A percentile compares a stretch with the other conserved stretches of the same genome.
These are phyloP conservation scores for Luscinia megarhynchos DNA, from an alignment of 2,797 vertebrate genomes.

Conservation along the genomic window DNA sequence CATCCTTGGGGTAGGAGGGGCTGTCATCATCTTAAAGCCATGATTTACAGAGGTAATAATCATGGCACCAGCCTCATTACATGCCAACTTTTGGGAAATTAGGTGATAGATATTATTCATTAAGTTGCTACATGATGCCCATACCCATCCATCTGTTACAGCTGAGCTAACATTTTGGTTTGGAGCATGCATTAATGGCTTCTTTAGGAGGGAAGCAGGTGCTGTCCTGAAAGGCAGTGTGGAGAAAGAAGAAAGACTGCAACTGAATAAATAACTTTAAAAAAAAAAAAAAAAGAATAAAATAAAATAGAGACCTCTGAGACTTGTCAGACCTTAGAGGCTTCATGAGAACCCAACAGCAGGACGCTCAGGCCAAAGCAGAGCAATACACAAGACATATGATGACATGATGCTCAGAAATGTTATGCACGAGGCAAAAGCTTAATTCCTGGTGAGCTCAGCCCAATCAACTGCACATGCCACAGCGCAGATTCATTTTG, in stretches of 20 bases:
- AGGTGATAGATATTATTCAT: slow-evolving; percentile 74
- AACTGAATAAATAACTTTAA: background rate
- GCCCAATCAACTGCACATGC: background rate
- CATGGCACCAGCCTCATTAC: slow-evolving; percentile 59
- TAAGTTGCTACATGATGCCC: slow-evolving; percentile 62
- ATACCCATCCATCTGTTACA: slow-evolving; percentile 62
- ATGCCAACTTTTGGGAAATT: slow-evolving; percentile 65
- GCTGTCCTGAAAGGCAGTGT: background rate
- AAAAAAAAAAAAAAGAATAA: no score
- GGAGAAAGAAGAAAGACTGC: background rate
- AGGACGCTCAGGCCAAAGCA: background rate
- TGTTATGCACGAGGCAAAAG: fast-evolving
- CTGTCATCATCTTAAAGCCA: slow-evolving; percentile 60
- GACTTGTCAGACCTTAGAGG: background rate
- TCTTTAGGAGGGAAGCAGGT: slow-evolving; percentile 12
- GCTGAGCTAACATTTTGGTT: slow-evolving; percentile 65
- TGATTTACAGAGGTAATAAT: slow-evolving; percentile 75
- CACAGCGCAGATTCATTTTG: background rate
- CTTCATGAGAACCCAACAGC: background rate
- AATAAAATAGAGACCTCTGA: background rate
- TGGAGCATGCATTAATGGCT: background rate
- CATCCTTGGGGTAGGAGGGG: slow-evolving; percentile 53
- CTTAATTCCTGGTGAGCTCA: background rate
- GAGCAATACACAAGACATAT: background rate
- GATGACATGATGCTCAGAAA: background rate